Evolutionary conservation across 2,888 invertebrate species (phyloP), one percentile per base, ranked within the genome.

Genomic region (Napeogenes inachia): DNA sequence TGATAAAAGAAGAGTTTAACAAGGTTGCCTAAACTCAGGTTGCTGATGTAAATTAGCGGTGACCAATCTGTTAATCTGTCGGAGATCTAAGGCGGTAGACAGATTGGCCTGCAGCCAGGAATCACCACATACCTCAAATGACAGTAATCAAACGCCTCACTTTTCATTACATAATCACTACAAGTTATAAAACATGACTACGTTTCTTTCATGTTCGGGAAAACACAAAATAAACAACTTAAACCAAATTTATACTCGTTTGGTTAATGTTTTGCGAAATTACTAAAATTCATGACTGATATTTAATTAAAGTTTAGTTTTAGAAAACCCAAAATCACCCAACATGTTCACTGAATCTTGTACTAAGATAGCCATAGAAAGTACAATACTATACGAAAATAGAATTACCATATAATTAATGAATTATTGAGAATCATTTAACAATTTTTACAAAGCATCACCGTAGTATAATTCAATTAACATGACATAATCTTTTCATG

Each of bases 101-200:
- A 60, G 35, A 32, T 63, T 71, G 71, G 71, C 67, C 54, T 13
- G 33, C 45, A 38, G 70, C 71, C 71, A 71, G 66, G 38, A 59
- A 57, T 62, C 64, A 60, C 60, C 65, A 61, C 65, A 64, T 64
- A 62, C 62, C 62, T 60, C 63, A 65, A 61, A 62, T 65, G 65
- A 66, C 61, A 64, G 60, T 62, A 64, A 68, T 71, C 64, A 57
- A 66, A 66, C 62, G 59, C 57, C 65, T 64, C 65, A 62, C 57
- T 61, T 50, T 30, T 50, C 50, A 50, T 50, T 50, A 61, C 63
- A 62, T 56, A 60, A 47, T 63, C 56, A 60, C 56, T 64, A 59
- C 32, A 45, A 56, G 55, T 56, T 50, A 35, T 55, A 55, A 35
- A 59, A 59, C 54, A 59, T 54, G 42, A 21, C n/a, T 38, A 21